A percentile compares a stretch with the other conserved stretches of the same genome.
phyloP scores from a whole-genome alignment of 2,113 vertebrate species.

The Dromas ardeola region DNA sequence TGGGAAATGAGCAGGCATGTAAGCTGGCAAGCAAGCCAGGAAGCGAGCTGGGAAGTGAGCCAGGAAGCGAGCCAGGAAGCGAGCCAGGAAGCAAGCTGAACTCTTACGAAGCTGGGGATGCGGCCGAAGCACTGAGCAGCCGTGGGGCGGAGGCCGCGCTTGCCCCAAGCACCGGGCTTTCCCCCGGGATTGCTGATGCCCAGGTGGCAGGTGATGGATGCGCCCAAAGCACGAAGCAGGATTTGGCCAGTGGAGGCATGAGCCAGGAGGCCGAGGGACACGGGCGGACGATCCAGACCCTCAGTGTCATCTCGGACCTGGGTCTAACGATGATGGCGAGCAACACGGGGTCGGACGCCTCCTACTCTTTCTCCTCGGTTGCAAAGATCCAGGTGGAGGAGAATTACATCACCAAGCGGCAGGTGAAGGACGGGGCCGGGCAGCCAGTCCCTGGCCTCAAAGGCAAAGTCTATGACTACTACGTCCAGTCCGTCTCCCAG shows the following conservation, averaged over 20 bases:
- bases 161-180: fast-evolving
- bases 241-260: neutral
- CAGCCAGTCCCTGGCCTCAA: neutral
- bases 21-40: fast-evolving
- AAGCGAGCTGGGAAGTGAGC: fast-evolving
- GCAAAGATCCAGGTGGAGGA: conserved; percentile 84
- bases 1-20: fast-evolving
- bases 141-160: fast-evolving
- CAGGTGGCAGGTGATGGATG: fast-evolving
- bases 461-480: conserved; percentile 89
- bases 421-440: neutral
- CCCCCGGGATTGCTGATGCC: fast-evolving
- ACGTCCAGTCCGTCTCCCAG: conserved; percentile 79
- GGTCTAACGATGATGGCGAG: conserved; percentile 75
- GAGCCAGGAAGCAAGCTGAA: fast-evolving
- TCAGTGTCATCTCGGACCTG: conserved; percentile 74
- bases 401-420: conserved; percentile 67
- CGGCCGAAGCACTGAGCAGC: fast-evolving
- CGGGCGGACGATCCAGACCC: conserved; percentile 31
- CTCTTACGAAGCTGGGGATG: fast-evolving
- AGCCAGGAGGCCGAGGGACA: neutral
- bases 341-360: conserved; percentile 33
- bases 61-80: fast-evolving
- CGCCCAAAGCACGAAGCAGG: fast-evolving
- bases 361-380: conserved; percentile 84